These are phyloP conservation scores for Epinotia brunnichana DNA, from an alignment of 2,888 invertebrate genomes.

Conservation along the genomic window DNA sequence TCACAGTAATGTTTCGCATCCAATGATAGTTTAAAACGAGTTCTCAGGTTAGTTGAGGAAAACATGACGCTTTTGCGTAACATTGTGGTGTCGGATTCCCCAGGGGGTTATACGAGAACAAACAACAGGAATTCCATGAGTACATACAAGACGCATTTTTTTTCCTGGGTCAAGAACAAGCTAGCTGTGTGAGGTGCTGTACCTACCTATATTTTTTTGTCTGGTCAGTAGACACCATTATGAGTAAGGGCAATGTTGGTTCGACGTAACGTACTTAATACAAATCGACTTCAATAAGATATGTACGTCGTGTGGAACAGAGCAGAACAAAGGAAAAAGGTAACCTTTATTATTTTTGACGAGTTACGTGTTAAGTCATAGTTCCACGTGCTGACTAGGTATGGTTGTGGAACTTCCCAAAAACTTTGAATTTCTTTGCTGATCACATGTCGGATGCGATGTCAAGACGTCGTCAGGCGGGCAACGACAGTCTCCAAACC, in stretches of 20 bases:
- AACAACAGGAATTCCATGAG: neutral
- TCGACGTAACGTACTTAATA: neutral
- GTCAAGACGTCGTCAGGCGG: too few relatives aligned
- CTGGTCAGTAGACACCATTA: neutral
- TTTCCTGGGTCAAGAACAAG: too few relatives aligned
- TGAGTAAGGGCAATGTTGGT: neutral
- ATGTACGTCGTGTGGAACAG: too few relatives aligned
- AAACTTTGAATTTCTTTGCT: too few relatives aligned
- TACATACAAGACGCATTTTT: neutral
- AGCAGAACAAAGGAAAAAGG: too few relatives aligned
- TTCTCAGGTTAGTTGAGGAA: constrained; percentile 39
- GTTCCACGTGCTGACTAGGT: too few relatives aligned
- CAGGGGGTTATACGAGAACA: neutral
- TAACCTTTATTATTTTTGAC: too few relatives aligned
- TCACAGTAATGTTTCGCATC: constrained; percentile 29
- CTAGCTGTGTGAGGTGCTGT: neutral
- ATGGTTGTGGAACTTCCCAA: too few relatives aligned
- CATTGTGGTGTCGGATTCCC: constrained; percentile 13
- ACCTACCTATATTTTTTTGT: neutral
- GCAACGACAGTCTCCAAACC: too few relatives aligned
- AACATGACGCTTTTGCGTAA: constrained; percentile 34
- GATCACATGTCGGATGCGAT: too few relatives aligned
- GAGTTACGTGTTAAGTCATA: too few relatives aligned
- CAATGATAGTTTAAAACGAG: constrained; percentile 35
- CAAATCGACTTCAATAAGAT: too few relatives aligned